Base-by-base conservation (phyloP, 2,888 invertebrate genomes). In the Caenorhabditis parvicauda region DNA sequence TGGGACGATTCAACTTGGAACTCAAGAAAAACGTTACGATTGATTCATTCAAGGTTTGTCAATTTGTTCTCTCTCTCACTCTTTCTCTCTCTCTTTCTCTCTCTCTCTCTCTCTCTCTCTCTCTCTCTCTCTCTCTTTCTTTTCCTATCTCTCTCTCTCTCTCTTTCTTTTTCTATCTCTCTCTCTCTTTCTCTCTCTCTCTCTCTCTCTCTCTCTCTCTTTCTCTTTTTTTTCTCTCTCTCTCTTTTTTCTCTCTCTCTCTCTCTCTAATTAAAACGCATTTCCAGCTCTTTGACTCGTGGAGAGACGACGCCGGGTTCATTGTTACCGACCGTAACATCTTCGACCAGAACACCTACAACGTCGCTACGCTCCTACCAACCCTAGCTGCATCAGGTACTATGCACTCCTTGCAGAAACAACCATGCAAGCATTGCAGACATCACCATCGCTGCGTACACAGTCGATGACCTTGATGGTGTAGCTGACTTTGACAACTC, bases 11-110 rank as follows among this genome's bases (percentile, higher is more conserved):
- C 45, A 79, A 79, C 55, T 60, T 79, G 25, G 79, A 79, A 45
- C 63, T 80, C 19, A 80, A 77, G 66, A 79, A 79, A 60, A 79
- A 79, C 59, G 70, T 80, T 35, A 79, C 79, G 17, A 72, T 78
- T 42, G 79, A 79, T 44, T 63, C 76, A 4, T 79, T 75, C 50
- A 73, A 77, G 54, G 76, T 67, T 27, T 42, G 41, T 37, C 5
- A n/a, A 38, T n/a, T 19, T 6, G 22, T 37, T 12, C 21, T 5
- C 35, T 19, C n/a, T 21, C 38, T 38, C 44, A 12, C 4, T 17
- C 22, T 12, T 29, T 46, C 5, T 12, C 4, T 4, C 12, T 37
- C 5, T 45, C 35, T 17, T 14, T 37, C 38, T 48, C 41, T n/a
- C 19, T 49, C 25, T 21, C 21, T 17, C n/a, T 25, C 7, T 14